These are phyloP conservation scores for Pristionchus mayeri DNA, from an alignment of 2,888 invertebrate genomes.

Conservation along the genomic window DNA sequence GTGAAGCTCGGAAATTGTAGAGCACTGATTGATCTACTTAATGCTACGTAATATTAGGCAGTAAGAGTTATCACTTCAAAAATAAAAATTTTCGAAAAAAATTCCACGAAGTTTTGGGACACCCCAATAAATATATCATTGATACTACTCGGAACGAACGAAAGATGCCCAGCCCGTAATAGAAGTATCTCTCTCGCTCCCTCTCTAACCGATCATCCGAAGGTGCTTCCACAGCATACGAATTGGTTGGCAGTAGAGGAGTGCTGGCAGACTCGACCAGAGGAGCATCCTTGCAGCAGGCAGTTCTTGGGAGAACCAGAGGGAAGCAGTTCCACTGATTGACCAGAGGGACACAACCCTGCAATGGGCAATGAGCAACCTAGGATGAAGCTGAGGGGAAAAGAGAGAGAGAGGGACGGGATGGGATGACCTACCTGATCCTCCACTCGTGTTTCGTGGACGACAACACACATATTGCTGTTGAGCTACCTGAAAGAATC, in stretches of 20 bases:
- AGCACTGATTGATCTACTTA: too few species aligned
- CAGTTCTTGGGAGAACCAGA: slow-evolving; percentile 18
- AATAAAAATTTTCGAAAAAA: too few species aligned
- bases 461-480: slow-evolving; percentile 37
- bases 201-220: slow-evolving; percentile 13
- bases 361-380: slow-evolving; percentile 1
- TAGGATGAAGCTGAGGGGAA: background rate
- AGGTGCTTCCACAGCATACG: slow-evolving; percentile 26
- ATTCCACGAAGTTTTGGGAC: too few species aligned
- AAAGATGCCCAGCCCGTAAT: too few species aligned
- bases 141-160: too few species aligned
- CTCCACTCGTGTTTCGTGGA: slow-evolving; percentile 7
- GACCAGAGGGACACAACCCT: background rate
- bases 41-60: too few species aligned
- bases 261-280: slow-evolving; percentile 15
- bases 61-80: too few species aligned
- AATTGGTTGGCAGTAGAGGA: background rate
- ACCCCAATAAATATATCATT: too few species aligned
- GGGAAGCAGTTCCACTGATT: background rate
- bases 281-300: background rate
- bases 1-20: too few species aligned
- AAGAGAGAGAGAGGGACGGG: background rate
- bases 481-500: slow-evolving; percentile 1
- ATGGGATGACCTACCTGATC: background rate
- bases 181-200: background rate